Evolutionary conservation across 1,140 invertebrate species (phyloP).

Genomic region (Pantala flavescens): DNA sequence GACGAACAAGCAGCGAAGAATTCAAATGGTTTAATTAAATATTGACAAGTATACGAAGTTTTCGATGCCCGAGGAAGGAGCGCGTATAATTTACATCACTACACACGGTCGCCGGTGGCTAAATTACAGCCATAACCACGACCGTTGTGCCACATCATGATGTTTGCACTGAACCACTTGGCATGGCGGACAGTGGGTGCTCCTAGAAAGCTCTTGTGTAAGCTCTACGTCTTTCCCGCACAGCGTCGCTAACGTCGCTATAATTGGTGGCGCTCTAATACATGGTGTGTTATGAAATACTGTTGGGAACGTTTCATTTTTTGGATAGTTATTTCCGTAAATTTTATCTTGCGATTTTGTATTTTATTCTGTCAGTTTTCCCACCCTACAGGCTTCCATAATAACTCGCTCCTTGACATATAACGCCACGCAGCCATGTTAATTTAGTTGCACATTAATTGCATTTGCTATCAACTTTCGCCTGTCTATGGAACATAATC

Average conservation of each 20-base stretch:
- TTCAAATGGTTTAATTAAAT: conserved; percentile 16
- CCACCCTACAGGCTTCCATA: no score
- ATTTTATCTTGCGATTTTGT: no score
- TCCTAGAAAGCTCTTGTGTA: neutral
- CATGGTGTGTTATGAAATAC: neutral
- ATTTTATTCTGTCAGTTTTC: no score
- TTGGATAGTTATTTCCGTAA: neutral
- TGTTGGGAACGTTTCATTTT: neutral
- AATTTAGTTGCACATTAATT: no score
- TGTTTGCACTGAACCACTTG: conserved; percentile 40
- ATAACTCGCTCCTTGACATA: neutral
- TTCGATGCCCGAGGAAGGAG: conserved; percentile 21
- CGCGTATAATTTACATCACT: conserved; percentile 23
- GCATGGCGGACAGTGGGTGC: conserved; percentile 35
- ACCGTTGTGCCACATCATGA: conserved; percentile 42
- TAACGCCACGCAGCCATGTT: neutral
- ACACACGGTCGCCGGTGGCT: conserved; percentile 21
- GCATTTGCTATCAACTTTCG: no score
- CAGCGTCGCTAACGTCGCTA: neutral
- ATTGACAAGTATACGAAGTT: conserved; percentile 19
- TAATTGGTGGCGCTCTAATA: neutral
- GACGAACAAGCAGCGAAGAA: conserved; percentile 19
- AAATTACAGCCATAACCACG: conserved; percentile 35
- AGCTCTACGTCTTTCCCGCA: neutral
- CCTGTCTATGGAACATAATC: no score